phyloP scores from a whole-genome alignment of 2,888 invertebrate genomes.

The Acanthosepion esculentum region DNA sequence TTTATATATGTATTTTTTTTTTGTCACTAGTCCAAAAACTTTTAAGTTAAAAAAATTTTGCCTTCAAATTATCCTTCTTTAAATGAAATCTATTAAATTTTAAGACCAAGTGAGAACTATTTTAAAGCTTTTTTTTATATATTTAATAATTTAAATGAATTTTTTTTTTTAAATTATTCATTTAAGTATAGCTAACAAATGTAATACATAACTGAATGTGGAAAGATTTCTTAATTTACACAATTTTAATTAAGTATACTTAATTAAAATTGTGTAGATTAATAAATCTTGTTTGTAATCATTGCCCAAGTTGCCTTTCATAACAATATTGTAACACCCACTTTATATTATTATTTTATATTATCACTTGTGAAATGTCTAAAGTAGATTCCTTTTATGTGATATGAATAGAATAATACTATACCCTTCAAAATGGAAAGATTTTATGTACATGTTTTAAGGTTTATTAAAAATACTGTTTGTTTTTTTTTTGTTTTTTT shows the following conservation, averaged over 20 bases:
- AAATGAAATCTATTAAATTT: not conserved
- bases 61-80: not conserved
- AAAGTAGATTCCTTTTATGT: not conserved
- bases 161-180: not conserved
- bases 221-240: not conserved
- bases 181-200: not conserved
- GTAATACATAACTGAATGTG: not conserved
- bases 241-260: not conserved
- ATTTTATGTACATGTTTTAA: not conserved
- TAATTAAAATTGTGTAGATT: not conserved
- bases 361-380: not conserved
- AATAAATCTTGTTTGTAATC: constrained; percentile 6
- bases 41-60: not conserved
- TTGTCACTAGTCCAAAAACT: not conserved
- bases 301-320: not conserved
- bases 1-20: not conserved
- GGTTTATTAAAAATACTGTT: not conserved
- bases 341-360: not conserved
- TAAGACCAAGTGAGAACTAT: not conserved
- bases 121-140: not conserved
- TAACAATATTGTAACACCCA: not conserved
- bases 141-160: not conserved
- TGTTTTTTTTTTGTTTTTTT: not conserved
- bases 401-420: not conserved
- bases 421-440: not conserved